Evolutionary conservation across 2,113 vertebrate genomes (phyloP).

Genomic region (Myxocyprinus asiaticus): DNA sequence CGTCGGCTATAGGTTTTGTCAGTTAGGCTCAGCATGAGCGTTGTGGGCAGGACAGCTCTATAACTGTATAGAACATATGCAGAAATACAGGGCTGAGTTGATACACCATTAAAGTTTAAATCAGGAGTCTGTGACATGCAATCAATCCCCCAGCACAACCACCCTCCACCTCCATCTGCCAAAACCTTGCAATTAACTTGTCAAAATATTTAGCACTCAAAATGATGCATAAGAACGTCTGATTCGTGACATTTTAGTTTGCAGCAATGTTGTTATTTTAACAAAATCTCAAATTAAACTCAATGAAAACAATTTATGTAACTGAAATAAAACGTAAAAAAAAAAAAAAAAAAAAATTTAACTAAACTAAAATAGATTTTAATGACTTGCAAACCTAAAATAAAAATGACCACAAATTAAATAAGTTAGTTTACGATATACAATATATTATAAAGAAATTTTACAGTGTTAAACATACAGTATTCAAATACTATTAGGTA

Average conservation of each 20-base stretch:
- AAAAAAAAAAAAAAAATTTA: too few species aligned
- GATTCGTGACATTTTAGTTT: slow-evolving; percentile 9
- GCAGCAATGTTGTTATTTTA: not conserved
- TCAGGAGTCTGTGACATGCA: slow-evolving; percentile 54
- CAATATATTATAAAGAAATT: too few species aligned
- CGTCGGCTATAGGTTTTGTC: slow-evolving; percentile 52
- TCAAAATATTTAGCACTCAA: slow-evolving; percentile 51
- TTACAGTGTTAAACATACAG: too few species aligned
- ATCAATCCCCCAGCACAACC: slow-evolving; percentile 36
- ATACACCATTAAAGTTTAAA: slow-evolving; percentile 51
- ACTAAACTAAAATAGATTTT: too few species aligned
- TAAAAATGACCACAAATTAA: too few species aligned
- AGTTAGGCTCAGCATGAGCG: slow-evolving; percentile 45
- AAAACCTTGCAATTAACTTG: slow-evolving; percentile 54
- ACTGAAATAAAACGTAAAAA: too few species aligned
- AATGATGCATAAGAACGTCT: slow-evolving; percentile 37
- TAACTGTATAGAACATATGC: slow-evolving; percentile 48
- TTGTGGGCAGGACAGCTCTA: slow-evolving; percentile 46
- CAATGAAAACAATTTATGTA: too few species aligned
- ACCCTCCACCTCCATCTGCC: slow-evolving; percentile 38
- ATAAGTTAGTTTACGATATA: too few species aligned
- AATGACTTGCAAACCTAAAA: too few species aligned
- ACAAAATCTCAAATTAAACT: too few species aligned
- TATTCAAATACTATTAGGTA: too few species aligned
- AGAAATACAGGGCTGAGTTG: slow-evolving; percentile 42